Evolutionary conservation across 2,113 vertebrate species (phyloP).

Genomic region (Malurus elegans): DNA sequence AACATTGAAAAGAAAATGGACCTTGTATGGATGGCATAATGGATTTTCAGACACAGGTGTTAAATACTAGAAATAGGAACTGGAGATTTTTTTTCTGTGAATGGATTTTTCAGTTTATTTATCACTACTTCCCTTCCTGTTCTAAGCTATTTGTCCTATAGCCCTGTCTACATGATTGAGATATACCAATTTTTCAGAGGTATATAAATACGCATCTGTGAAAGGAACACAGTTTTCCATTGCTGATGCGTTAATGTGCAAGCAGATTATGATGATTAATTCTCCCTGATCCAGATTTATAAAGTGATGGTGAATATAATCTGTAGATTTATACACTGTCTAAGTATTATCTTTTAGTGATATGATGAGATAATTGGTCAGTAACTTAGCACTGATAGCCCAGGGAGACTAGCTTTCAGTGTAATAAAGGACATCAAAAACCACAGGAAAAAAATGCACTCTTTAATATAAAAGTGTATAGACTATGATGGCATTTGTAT

Average conservation of each 20-base stretch:
- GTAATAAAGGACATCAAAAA: slow-evolving; percentile 21
- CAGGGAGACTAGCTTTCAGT: slow-evolving; percentile 17
- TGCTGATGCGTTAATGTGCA: neutral
- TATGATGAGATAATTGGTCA: slow-evolving; percentile 46
- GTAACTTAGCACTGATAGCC: slow-evolving; percentile 14
- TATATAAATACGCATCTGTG: neutral
- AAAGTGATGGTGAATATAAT: slow-evolving; percentile 8
- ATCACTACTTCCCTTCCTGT: neutral
- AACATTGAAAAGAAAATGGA: neutral
- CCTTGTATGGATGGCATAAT: neutral
- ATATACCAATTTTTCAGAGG: neutral
- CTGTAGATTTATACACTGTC: slow-evolving; percentile 25
- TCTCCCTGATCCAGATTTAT: slow-evolving; percentile 36
- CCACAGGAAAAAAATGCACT: neutral
- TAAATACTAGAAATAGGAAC: neutral
- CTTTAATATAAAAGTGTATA: slow-evolving; percentile 9
- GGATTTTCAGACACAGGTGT: neutral
- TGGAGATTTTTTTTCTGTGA: neutral
- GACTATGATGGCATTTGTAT: slow-evolving; percentile 11
- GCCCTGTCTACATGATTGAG: neutral
- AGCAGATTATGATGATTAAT: slow-evolving; percentile 42
- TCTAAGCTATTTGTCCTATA: neutral
- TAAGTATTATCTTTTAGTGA: slow-evolving; percentile 5
- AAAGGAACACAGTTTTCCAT: neutral
- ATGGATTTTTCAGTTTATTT: neutral